Evolutionary conservation across 2,888 invertebrate species (phyloP).

Genomic region (Notodonta ziczac): DNA sequence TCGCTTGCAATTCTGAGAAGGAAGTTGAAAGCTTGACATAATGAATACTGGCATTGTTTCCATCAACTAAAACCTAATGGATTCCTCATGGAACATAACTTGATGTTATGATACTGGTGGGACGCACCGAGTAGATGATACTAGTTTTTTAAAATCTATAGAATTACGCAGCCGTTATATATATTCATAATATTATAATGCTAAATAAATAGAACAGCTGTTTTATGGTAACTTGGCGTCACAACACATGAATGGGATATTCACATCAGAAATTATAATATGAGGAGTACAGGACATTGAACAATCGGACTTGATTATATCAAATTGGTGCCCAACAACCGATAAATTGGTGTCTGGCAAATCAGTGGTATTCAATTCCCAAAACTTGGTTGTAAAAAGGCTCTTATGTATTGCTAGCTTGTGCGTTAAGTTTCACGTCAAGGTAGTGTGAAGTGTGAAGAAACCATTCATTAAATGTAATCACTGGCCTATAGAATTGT

Average conservation of each 20-base stretch:
- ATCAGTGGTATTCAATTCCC: conserved; percentile 9
- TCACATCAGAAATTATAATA: conserved; percentile 43
- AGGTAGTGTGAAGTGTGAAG: too few relatives aligned
- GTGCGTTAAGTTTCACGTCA: neutral
- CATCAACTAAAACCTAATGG: conserved; percentile 37
- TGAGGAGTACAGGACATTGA: conserved; percentile 37
- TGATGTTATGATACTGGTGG: neutral
- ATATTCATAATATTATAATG: neutral
- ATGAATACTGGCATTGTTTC: conserved; percentile 48
- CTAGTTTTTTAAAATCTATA: too few relatives aligned
- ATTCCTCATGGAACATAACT: neutral
- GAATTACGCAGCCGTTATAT: too few relatives aligned
- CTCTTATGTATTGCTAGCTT: neutral
- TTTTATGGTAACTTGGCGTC: conserved; percentile 32
- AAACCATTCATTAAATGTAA: too few relatives aligned
- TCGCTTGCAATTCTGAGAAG: conserved; percentile 38
- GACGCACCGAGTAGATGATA: too few relatives aligned
- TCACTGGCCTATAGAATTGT: neutral
- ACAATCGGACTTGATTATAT: conserved; percentile 57
- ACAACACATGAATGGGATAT: conserved; percentile 34
- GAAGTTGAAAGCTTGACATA: conserved; percentile 40
- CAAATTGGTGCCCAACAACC: conserved; percentile 67
- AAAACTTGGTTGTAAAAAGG: neutral
- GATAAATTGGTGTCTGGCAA: conserved; percentile 54
- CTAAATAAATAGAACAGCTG: neutral